A percentile compares a stretch with the other conserved stretches of the same genome.
Evolutionary conservation across 2,888 invertebrate species (phyloP).

Genomic region (Tortricodes alternella): DNA sequence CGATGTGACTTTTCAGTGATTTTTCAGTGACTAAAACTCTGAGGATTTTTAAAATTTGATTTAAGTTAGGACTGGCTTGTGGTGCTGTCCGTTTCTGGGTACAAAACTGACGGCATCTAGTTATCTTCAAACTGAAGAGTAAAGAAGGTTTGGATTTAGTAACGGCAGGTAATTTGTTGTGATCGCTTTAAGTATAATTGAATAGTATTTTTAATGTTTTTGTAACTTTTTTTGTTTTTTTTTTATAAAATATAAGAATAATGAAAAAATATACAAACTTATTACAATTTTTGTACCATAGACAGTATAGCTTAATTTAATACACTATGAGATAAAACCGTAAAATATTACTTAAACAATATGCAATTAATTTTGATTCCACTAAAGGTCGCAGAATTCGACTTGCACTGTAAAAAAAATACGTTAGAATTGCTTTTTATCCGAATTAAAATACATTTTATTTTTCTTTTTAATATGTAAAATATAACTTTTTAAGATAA

Average conservation of each 20-base stretch:
- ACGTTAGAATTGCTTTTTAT: too few relatives aligned
- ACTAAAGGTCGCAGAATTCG: too few relatives aligned
- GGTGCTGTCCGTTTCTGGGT: constrained; percentile 47
- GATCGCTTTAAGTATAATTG: constrained; percentile 19
- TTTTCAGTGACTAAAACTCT: constrained; percentile 12
- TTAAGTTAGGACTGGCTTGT: constrained; percentile 41
- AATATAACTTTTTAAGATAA: too few relatives aligned
- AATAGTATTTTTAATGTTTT: constrained; percentile 16
- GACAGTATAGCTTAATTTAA: too few relatives aligned
- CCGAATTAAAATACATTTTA: too few relatives aligned
- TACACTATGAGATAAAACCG: too few relatives aligned
- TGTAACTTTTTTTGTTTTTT: constrained; percentile 24
- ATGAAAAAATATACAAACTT: not conserved
- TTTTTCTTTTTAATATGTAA: too few relatives aligned
- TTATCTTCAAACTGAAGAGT: constrained; percentile 41
- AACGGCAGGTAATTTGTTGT: constrained; percentile 46
- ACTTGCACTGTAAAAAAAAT: too few relatives aligned
- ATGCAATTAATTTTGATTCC: too few relatives aligned
- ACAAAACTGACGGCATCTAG: constrained; percentile 30
- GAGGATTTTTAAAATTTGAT: constrained; percentile 14
- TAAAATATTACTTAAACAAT: too few relatives aligned
- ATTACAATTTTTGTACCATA: too few relatives aligned
- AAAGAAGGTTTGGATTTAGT: constrained; percentile 42
- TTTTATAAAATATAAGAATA: not conserved
- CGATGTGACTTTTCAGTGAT: constrained; percentile 24